Evolutionary conservation across 2,888 invertebrate genomes (phyloP).

Genomic region (Syrista parreyssii): DNA sequence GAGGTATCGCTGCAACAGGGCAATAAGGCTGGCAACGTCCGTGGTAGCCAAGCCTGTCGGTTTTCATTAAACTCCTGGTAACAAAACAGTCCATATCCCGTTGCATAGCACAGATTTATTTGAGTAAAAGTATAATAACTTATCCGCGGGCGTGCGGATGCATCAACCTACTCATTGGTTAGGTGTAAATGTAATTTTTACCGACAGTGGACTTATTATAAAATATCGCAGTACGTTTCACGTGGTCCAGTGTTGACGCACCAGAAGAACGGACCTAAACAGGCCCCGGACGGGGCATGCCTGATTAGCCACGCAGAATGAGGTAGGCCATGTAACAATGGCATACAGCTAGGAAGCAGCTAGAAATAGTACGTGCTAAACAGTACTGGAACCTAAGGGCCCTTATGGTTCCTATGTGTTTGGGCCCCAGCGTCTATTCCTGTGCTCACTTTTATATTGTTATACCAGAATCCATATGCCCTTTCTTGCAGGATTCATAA

Average conservation of each 20-base stretch:
- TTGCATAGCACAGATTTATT: not conserved
- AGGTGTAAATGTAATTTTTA: not conserved
- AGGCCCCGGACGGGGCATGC: constrained; percentile 34
- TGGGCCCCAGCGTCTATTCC: not conserved
- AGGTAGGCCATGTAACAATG: constrained; percentile 43
- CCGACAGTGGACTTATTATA: not conserved
- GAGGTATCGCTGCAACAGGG: not conserved
- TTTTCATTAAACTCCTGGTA: not conserved
- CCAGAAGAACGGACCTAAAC: constrained; percentile 24
- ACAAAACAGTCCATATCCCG: not conserved
- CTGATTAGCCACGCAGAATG: constrained; percentile 48
- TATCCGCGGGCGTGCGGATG: not conserved
- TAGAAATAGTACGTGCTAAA: not conserved
- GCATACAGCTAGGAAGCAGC: constrained; percentile 10
- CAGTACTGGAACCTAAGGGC: not conserved
- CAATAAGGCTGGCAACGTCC: not conserved
- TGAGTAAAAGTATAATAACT: not conserved
- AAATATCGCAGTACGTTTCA: not conserved
- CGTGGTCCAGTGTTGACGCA: constrained; percentile 25
- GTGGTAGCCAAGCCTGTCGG: not conserved
- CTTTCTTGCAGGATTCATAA: not conserved
- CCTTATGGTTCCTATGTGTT: not conserved
- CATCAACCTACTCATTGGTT: not conserved
- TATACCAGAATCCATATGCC: not conserved
- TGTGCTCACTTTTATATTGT: not conserved